phyloP scores from a whole-genome alignment of 2,888 invertebrate genomes.

The Dolichopus griseipennis region DNA sequence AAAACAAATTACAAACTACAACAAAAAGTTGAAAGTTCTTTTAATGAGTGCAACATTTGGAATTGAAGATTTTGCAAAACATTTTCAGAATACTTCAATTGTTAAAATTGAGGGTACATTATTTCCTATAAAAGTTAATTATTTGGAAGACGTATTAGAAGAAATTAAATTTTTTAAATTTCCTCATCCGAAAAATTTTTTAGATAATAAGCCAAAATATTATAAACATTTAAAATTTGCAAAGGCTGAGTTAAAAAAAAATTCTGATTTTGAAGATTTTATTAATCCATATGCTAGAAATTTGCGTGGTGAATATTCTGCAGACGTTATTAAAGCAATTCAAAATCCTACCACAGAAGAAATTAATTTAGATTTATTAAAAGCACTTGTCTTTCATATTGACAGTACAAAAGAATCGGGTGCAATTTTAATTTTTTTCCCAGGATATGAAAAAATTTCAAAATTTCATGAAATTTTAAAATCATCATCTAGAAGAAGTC shows the following conservation, averaged over 20 bases:
- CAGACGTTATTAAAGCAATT: conserved; percentile 52
- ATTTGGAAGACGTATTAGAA: conserved; percentile 67
- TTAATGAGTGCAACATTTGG: conserved; percentile 94
- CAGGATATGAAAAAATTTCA: conserved; percentile 64
- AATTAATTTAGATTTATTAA: conserved; percentile 60
- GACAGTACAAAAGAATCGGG: conserved; percentile 55
- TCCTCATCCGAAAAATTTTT: neutral
- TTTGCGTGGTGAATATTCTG: conserved; percentile 47
- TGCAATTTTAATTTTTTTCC: conserved; percentile 80
- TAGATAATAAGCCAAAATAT: neutral
- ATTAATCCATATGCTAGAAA: conserved; percentile 43
- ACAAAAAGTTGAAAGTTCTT: conserved; percentile 70
- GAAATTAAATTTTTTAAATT: conserved; percentile 33
- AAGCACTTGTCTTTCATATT: conserved; percentile 58
- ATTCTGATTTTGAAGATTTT: conserved; percentile 21
- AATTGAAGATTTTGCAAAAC: conserved; percentile 68
- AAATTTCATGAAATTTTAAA: conserved; percentile 23
- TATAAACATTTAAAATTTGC: conserved; percentile 13
- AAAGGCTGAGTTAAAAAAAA: conserved; percentile 9
- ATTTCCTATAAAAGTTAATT: conserved; percentile 71
- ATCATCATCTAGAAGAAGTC: conserved; percentile 46
- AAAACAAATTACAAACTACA: conserved; percentile 47
- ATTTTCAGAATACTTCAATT: conserved; percentile 62
- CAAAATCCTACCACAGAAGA: conserved; percentile 57
- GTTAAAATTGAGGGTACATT: conserved; percentile 79